Evolutionary conservation across 2,888 invertebrate genomes (phyloP), one percentile per base, ranked within the genome.

Genomic region (Cartodere bifasciata): DNA sequence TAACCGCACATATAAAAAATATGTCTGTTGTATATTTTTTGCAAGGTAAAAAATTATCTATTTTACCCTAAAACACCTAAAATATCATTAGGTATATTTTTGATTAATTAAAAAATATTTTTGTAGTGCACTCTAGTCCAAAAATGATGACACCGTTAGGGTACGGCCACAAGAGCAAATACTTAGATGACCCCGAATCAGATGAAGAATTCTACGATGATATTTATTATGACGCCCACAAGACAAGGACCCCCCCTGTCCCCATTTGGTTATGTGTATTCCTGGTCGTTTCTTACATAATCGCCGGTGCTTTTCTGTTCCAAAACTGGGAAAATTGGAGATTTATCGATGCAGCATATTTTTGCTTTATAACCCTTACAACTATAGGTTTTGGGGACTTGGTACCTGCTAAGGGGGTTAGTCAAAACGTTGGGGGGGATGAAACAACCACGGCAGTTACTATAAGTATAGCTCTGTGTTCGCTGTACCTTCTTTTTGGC

Each of bases 331-430:
- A 91, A 60, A 62, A 68, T 12, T 91, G 91, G 91, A 70, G 71
- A 0, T 83, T 82, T 50, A 65, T 88, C 36, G 87, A 91, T 55
- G 81, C 87, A 0, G 86, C 87, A 2, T 91, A 91, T 59, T 91
- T 91, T 62, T 91, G 90, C 59, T 91, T 91, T 63, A 87, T 91
- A 46, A 90, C 90, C 0, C 67, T 91, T 40, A 90, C 90, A 13
- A 91, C 91, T 2, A 91, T 91, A 35, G 90, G 90, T 10, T 90
- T 90, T 48, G 90, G 90, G 0, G 90, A 91, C 56, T 82, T 86
- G 50, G 90, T 90, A 5, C 90, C 90, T 0, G 86, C 85, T 1
- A 83, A 83, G 58, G 73, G 74, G 15, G 63, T 69, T 3, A 48
- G 40, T 25, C 43, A 50, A 25, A 43, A 48, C 17, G 36, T 16